phyloP scores from a whole-genome alignment of 2,113 vertebrate species.

The Centropus bengalensis region DNA sequence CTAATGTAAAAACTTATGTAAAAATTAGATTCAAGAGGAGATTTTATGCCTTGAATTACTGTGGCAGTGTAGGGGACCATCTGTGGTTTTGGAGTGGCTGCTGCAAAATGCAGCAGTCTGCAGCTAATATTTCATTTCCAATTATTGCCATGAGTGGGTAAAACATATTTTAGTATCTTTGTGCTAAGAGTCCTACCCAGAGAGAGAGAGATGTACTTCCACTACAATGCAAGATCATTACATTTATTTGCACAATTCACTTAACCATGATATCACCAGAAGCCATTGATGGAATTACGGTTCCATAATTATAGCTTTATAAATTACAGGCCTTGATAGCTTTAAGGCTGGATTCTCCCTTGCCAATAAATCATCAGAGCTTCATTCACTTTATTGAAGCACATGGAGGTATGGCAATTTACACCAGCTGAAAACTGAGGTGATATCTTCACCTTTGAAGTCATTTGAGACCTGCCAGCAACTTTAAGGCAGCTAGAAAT shows the following conservation, averaged over 20 bases:
- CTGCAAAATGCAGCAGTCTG: background rate
- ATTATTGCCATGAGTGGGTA: constrained; percentile 15
- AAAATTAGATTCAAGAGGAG: background rate
- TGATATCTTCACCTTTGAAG: constrained; percentile 41
- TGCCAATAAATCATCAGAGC: constrained; percentile 49
- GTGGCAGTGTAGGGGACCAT: accelerated
- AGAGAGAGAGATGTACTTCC: constrained; percentile 11
- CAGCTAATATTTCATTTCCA: constrained; percentile 17
- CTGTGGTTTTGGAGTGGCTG: background rate
- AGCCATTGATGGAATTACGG: constrained; percentile 61
- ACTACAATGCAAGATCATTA: constrained; percentile 19
- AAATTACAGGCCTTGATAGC: constrained; percentile 51
- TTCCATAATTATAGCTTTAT: constrained; percentile 59
- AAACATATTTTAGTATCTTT: constrained; percentile 49
- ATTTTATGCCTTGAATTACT: background rate
- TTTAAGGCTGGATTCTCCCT: constrained; percentile 34
- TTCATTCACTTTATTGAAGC: constrained; percentile 49
- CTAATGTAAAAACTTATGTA: background rate
- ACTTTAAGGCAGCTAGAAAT: constrained; percentile 17
- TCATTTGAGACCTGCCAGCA: constrained; percentile 12
- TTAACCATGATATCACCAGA: constrained; percentile 45
- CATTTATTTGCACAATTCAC: constrained; percentile 59
- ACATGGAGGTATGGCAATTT: constrained; percentile 40
- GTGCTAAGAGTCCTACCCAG: background rate
- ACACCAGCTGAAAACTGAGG: constrained; percentile 2